Evolutionary conservation across 2,888 invertebrate genomes (phyloP), one percentile per base, ranked within the genome.

Genomic region (Plusia festucae): DNA sequence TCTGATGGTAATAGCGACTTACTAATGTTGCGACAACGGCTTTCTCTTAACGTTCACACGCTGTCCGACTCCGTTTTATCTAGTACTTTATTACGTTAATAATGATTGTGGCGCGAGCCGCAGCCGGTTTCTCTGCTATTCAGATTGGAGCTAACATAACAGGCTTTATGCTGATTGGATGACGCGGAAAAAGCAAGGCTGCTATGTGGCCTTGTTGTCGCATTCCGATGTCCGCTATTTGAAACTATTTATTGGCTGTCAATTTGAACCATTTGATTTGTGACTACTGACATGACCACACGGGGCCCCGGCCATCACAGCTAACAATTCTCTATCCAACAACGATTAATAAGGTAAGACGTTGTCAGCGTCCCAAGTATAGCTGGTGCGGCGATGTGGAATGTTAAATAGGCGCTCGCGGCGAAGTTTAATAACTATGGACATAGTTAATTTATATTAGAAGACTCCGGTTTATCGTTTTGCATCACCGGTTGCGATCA

Each of bases 41-140:
- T 95, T 94, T 94, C 94, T 91, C 94, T 84, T 78, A 66, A 76
- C 90, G 93, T 95, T 95, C 94, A 92, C 94, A 95, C 94, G 94
- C 94, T 94, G 94, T 94, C 94, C 82, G 87, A 85, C 81, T 88
- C 88, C 89, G 90, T 90, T 93, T 92, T 93, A 94, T 93, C 93
- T 91, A 90, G 91, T 91, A 92, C 87, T 93, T 94, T 94, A 94
- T 93, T 90, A 90, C 90, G 87, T 90, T 93, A 93, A 92, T 93
- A 93, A 91, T 88, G 89, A 90, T 88, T 90, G 92, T 90, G 91
- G 93, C 92, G 88, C 90, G 90, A 86, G 92, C 90, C 89, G 86
- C 84, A 88, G 91, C 94, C 93, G 94, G 93, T 94, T 93, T 89
- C 86, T 84, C 87, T 79, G 85, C 87, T 90, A 88, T 90, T 88